Conservation (phyloP, 2,113 vertebrate genomes). For the Burhinus oedicnemus region DNA sequence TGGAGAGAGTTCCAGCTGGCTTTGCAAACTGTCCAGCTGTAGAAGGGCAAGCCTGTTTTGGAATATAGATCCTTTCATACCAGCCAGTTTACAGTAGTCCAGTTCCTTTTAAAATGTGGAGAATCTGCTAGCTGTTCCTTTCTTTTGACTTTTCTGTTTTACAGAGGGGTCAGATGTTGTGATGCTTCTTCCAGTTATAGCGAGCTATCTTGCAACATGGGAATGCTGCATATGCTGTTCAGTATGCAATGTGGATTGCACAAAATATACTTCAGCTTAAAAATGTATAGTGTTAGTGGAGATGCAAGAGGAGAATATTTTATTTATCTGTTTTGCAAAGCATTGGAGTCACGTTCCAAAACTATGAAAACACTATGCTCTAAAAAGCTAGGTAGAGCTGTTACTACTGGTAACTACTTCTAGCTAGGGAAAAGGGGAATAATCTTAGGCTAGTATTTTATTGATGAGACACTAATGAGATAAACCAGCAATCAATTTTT, state of each 20-base stretch:
- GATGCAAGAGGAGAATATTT: not conserved
- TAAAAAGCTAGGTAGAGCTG: not conserved
- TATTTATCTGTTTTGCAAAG: not conserved
- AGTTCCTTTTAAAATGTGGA: not conserved
- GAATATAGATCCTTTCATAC: not conserved
- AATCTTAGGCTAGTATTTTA: constrained; percentile 11
- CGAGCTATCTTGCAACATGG: not conserved
- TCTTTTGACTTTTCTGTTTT: not conserved
- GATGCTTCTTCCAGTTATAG: not conserved
- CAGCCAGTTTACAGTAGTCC: not conserved
- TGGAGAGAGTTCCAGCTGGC: constrained; percentile 54
- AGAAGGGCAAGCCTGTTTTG: constrained; percentile 35
- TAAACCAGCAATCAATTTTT: constrained; percentile 3
- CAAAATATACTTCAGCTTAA: not conserved
- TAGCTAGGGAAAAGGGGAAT: not conserved
- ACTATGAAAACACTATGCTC: not conserved
- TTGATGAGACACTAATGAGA: constrained; percentile 30
- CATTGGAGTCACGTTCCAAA: not conserved
- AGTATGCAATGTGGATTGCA: not conserved
- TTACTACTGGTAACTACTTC: not conserved
- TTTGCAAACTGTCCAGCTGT: constrained; percentile 55
- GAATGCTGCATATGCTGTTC: not conserved
- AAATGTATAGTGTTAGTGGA: not conserved
- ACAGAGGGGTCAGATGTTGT: not conserved
- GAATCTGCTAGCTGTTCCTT: not conserved